Conservation (phyloP, 1,140 invertebrate genomes). For the Neodiprion pinetum region DNA sequence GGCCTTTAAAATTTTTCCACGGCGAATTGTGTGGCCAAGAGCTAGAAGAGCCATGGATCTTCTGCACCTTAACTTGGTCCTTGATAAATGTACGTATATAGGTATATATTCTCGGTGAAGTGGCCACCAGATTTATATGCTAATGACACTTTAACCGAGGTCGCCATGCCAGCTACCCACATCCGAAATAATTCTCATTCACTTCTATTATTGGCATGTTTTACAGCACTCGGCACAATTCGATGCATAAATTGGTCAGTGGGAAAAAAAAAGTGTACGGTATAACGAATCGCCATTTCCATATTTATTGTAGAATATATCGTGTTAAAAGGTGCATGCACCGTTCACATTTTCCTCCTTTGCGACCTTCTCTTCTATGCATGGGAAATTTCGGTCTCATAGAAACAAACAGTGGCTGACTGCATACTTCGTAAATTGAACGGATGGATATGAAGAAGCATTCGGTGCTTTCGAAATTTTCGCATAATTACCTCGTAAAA, state of each 20-base stretch:
- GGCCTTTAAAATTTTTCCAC: too few relatives aligned
- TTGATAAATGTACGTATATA: constrained; percentile 21
- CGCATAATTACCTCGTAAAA: too few relatives aligned
- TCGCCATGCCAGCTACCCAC: neutral
- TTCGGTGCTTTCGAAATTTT: too few relatives aligned
- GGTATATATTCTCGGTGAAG: constrained; percentile 28
- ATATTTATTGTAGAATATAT: constrained; percentile 28
- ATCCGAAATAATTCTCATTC: neutral
- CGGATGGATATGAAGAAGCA: too few relatives aligned
- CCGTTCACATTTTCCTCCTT: too few relatives aligned
- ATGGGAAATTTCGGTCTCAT: too few relatives aligned
- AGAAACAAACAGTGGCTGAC: too few relatives aligned
- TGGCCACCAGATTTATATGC: constrained; percentile 39
- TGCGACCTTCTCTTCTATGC: too few relatives aligned
- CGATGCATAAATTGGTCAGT: constrained; percentile 35
- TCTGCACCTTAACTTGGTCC: constrained; percentile 28
- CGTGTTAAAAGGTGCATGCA: too few relatives aligned
- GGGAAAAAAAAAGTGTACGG: neutral
- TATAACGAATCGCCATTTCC: constrained; percentile 16
- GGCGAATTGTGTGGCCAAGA: too few relatives aligned
- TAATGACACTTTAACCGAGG: constrained; percentile 29
- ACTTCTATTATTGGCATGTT: constrained; percentile 32
- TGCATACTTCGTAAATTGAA: too few relatives aligned
- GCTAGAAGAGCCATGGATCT: neutral
- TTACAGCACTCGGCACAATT: constrained; percentile 31